Percentiles rank a stretch among this genome's conserved stretches.
Conservation (phyloP, 2,113 vertebrate species). For the Albula glossodonta region DNA sequence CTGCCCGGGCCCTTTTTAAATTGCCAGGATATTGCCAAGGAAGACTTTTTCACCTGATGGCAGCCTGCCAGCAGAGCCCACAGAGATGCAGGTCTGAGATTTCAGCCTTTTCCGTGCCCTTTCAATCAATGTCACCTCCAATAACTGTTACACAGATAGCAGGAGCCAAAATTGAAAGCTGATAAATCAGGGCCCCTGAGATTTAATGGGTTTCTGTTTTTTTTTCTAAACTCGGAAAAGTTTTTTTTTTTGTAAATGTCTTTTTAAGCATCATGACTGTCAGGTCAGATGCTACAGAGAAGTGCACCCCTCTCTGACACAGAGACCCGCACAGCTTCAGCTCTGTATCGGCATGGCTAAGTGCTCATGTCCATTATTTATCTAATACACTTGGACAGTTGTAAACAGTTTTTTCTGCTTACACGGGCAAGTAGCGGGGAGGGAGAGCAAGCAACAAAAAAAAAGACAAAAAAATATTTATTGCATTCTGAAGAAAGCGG, state of each 20-base stretch:
- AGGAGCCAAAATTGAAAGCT: neutral
- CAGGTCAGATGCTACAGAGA: conserved; percentile 15
- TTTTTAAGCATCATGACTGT: conserved; percentile 19
- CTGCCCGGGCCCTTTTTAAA: conserved; percentile 23
- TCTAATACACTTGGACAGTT: neutral
- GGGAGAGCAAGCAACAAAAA: too few species aligned
- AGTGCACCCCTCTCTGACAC: neutral
- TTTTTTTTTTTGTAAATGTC: neutral
- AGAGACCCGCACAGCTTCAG: too few species aligned
- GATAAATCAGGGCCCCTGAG: neutral
- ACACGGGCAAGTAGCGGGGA: neutral
- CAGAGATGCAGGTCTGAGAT: neutral
- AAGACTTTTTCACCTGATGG: conserved; percentile 32
- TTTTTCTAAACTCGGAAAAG: neutral
- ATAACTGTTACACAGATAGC: conserved; percentile 8
- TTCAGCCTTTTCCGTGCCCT: conserved; percentile 9
- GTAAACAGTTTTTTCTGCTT: neutral
- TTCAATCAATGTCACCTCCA: conserved; percentile 23
- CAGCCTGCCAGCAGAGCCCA: conserved; percentile 11
- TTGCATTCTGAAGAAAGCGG: neutral
- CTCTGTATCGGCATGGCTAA: neutral
- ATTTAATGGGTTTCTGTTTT: neutral
- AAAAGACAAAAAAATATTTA: conserved; percentile 11
- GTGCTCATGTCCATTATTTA: neutral
- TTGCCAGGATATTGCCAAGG: conserved; percentile 19